A percentile compares a stretch with the other conserved stretches of the same genome.
These are phyloP conservation scores for Nasonovia ribisnigri DNA, from an alignment of 2,888 invertebrate species.

Conservation along the genomic window DNA sequence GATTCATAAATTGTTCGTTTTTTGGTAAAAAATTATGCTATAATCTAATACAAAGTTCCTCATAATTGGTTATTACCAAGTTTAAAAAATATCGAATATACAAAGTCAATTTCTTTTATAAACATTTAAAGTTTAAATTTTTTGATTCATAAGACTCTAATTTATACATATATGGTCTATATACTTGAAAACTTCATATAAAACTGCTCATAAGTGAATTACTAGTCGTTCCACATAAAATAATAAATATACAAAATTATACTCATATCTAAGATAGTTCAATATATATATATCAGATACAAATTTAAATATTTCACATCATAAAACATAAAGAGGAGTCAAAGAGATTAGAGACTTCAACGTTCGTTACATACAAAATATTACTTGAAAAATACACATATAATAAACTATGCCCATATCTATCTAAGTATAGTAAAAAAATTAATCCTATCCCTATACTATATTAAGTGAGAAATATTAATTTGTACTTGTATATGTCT, in stretches of 20 bases:
- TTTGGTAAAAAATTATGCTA: no score
- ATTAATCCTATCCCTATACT: not conserved
- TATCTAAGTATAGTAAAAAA: not conserved
- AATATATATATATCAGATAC: not conserved
- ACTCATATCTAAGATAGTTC: not conserved
- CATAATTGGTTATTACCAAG: no score
- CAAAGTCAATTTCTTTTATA: no score
- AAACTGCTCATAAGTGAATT: not conserved
- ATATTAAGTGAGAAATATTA: no score
- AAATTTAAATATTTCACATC: not conserved
- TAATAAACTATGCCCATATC: not conserved
- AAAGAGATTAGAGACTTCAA: constrained; percentile 49
- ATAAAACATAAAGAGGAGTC: not conserved
- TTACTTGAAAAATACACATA: not conserved
- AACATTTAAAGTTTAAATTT: no score
- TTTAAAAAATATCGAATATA: no score
- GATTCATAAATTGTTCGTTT: no score
- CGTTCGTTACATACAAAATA: constrained; percentile 18
- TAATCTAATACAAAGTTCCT: no score
- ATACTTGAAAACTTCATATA: no score
- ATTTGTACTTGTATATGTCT: no score
- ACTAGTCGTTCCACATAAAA: not conserved
- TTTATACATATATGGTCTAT: no score
- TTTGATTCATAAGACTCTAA: no score
- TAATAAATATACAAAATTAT: not conserved